phyloP scores from a whole-genome alignment of 2,113 vertebrate genomes.

The Melanerpes formicivorus region DNA sequence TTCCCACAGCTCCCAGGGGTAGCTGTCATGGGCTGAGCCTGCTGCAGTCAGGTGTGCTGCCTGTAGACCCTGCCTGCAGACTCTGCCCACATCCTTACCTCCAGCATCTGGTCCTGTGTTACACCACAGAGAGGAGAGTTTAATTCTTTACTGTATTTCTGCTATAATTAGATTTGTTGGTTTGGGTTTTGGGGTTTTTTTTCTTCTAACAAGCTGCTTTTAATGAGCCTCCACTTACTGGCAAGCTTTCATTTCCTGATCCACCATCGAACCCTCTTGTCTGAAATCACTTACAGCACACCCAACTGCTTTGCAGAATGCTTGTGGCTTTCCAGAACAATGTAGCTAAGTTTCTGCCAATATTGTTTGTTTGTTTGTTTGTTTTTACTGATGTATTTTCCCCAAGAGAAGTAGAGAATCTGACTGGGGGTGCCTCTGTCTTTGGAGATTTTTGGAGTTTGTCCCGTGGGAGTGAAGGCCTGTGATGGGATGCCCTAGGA shows the following conservation, averaged over 20 bases:
- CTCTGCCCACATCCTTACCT: neutral
- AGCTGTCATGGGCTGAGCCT: neutral
- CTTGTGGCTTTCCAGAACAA: conserved; percentile 37
- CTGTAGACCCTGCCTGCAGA: neutral
- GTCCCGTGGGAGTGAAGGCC: rapidly evolving
- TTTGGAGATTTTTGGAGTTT: neutral
- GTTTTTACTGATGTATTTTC: neutral
- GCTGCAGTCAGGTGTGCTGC: neutral
- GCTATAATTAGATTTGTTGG: conserved; percentile 57
- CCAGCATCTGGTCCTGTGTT: neutral
- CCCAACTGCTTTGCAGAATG: neutral
- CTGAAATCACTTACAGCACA: conserved; percentile 28
- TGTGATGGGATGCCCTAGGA: neutral
- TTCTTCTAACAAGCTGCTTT: conserved; percentile 50
- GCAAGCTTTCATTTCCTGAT: conserved; percentile 61
- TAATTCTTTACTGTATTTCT: conserved; percentile 49
- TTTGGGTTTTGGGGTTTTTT: neutral
- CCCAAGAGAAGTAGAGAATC: neutral
- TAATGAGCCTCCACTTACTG: conserved; percentile 60
- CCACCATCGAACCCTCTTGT: conserved; percentile 23
- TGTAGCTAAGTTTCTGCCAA: neutral
- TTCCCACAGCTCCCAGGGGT: conserved; percentile 15
- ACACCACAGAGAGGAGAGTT: neutral
- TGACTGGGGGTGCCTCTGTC: neutral
- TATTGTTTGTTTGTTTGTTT: neutral